Percentiles rank a stretch among this genome's conserved stretches.
phyloP scores from a whole-genome alignment of 2,797 vertebrate species.

The Phylloscopus collybita region DNA sequence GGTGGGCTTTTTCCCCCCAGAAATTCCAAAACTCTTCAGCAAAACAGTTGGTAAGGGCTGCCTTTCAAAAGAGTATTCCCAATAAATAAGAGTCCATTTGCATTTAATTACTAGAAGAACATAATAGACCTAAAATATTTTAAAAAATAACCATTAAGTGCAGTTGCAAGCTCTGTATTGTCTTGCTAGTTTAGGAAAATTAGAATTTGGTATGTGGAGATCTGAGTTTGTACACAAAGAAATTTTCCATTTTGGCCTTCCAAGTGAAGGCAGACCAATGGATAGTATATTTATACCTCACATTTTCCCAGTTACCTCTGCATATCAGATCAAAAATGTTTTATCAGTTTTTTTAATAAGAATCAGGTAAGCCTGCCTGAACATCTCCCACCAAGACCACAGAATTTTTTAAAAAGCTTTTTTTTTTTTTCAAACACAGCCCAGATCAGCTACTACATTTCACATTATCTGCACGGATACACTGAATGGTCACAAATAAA shows the following conservation, averaged over 20 bases:
- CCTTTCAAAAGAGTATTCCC: neutral
- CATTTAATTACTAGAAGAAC: neutral
- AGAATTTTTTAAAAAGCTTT: neutral
- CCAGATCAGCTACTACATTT: neutral
- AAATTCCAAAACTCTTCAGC: neutral
- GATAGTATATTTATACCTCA: neutral
- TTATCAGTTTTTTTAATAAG: neutral
- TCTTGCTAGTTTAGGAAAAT: neutral
- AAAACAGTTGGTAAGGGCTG: neutral
- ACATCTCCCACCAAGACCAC: neutral
- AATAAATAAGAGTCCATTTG: neutral
- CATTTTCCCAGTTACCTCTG: neutral
- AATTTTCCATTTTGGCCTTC: neutral
- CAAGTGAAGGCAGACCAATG: neutral
- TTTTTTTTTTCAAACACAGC: neutral
- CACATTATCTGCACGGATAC: neutral
- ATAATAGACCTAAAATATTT: neutral
- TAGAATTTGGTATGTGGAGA: neutral
- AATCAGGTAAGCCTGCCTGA: neutral
- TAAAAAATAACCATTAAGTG: neutral
- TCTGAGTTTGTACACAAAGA: neutral
- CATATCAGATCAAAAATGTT: neutral
- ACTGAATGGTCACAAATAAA: neutral
- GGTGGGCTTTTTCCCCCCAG: neutral
- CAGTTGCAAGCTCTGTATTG: neutral